Evolutionary conservation across 2,888 invertebrate genomes (phyloP).

Genomic region (Augochlorella aurata): DNA sequence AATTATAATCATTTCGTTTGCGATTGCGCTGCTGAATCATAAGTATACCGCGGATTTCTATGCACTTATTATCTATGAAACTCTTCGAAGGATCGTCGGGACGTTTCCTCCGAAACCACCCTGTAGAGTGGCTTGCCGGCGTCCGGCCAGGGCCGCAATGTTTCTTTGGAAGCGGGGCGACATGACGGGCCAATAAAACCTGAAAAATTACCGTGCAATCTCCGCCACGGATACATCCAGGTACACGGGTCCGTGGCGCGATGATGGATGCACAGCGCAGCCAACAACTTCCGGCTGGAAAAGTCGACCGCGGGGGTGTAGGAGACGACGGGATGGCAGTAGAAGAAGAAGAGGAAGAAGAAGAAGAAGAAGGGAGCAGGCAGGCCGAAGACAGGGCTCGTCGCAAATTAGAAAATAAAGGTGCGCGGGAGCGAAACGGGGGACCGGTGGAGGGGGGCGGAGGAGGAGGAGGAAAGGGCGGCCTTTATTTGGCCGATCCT

Average conservation of each 20-base stretch:
- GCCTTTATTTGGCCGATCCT: constrained; percentile 29
- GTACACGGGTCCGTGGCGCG: neutral
- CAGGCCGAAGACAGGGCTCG: neutral
- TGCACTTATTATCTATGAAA: no score
- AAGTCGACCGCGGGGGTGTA: neutral
- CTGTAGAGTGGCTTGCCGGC: neutral
- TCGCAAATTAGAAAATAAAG: constrained; percentile 33
- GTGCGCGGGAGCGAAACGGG: neutral
- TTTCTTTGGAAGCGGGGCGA: constrained; percentile 1
- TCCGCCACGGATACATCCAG: constrained; percentile 19
- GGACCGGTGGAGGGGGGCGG: no score
- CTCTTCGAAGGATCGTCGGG: no score
- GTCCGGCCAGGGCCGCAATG: neutral
- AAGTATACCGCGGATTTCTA: no score
- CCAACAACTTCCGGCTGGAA: neutral
- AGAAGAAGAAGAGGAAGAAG: neutral
- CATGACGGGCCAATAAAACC: constrained; percentile 18
- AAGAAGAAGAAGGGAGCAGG: neutral
- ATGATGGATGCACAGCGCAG: constrained; percentile 28
- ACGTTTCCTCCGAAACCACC: neutral
- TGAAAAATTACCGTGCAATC: constrained; percentile 37
- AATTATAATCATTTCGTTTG: neutral
- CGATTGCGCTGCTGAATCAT: no score
- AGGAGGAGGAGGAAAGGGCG: neutral
- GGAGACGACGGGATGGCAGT: no score